phyloP scores from a whole-genome alignment of 2,113 vertebrate species.

The Percina caprodes region DNA sequence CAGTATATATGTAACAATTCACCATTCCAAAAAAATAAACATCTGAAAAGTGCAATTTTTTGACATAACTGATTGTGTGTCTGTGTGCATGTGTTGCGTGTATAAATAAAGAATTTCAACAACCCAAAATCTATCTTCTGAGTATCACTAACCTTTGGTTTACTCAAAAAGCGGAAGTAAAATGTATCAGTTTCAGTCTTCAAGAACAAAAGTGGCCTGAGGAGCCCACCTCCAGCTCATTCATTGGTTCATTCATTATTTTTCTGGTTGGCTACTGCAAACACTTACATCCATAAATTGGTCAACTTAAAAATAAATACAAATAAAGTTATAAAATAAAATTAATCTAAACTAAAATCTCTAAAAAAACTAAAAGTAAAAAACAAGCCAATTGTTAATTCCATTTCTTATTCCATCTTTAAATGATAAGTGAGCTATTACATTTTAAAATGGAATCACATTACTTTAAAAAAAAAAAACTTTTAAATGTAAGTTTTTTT shows the following conservation, averaged over 20 bases:
- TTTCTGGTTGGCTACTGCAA: background rate
- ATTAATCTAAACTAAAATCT: background rate
- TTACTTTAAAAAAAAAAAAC: background rate
- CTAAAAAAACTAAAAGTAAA: background rate
- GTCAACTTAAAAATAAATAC: background rate
- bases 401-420: background rate
- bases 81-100: constrained; percentile 17
- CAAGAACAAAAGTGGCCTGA: background rate
- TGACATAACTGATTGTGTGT: constrained; percentile 10
- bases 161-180: constrained; percentile 10
- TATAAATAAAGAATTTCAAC: background rate
- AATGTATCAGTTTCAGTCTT: background rate
- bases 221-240: background rate
- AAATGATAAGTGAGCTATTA: background rate
- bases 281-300: background rate
- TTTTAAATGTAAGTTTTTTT: background rate
- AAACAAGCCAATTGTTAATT: background rate
- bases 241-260: background rate
- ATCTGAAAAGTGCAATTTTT: constrained; percentile 47
- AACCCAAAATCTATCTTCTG: constrained; percentile 7
- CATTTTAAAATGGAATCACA: background rate
- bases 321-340: background rate
- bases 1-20: constrained; percentile 55
- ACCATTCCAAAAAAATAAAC: constrained; percentile 57
- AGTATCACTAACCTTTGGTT: constrained; percentile 10